Percentiles rank a stretch among this genome's conserved stretches.
These are phyloP conservation scores for Mormoops blainvillei DNA, from an alignment of 2,113 vertebrate genomes.

Conservation along the genomic window DNA sequence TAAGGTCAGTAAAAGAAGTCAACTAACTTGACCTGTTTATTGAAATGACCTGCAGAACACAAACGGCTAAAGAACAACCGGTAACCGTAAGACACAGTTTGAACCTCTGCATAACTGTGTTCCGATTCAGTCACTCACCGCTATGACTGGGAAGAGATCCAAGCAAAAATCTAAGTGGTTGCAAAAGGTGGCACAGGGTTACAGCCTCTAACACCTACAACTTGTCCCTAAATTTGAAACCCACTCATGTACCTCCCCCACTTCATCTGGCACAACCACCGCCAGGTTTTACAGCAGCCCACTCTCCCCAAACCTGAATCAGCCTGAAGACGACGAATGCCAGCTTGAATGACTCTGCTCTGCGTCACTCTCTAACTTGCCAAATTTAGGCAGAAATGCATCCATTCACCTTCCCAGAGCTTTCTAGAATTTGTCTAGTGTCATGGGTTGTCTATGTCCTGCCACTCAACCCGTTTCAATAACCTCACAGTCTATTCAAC, in stretches of 20 bases:
- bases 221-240: neutral
- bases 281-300: neutral
- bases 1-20: neutral
- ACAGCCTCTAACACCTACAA: neutral
- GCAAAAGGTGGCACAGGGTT: neutral
- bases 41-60: neutral
- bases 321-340: neutral
- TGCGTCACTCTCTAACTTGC: neutral
- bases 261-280: neutral
- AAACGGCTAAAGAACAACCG: neutral
- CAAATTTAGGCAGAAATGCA: slow-evolving; percentile 1
- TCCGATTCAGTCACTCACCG: neutral
- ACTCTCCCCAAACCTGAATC: neutral
- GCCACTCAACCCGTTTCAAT: neutral
- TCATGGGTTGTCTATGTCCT: neutral
- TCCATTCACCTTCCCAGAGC: slow-evolving; percentile 1
- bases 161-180: neutral
- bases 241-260: neutral
- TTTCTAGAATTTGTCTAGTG: neutral
- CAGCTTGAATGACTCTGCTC: slow-evolving; percentile 42
- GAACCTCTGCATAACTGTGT: neutral
- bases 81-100: neutral
- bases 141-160: neutral
- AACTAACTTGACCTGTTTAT: neutral
- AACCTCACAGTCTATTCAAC: neutral